Evolutionary conservation across 2,888 invertebrate species (phyloP).

Genomic region (Eilema depressum): DNA sequence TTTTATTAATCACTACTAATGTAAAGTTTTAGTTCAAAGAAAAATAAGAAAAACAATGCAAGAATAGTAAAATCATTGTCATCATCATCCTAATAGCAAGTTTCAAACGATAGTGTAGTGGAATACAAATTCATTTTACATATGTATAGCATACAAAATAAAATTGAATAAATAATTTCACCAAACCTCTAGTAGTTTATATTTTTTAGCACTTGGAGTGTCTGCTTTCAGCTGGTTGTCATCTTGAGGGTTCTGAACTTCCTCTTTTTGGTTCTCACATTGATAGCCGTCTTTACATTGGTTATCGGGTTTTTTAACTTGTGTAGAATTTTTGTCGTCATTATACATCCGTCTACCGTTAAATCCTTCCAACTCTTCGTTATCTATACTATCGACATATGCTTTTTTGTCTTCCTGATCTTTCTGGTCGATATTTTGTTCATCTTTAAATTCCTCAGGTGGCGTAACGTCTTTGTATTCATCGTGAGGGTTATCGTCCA

Average conservation of each 20-base stretch:
- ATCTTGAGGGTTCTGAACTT: background rate
- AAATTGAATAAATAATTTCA: background rate
- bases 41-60: too few relatives aligned
- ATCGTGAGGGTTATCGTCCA: background rate
- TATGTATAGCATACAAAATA: too few relatives aligned
- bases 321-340: background rate
- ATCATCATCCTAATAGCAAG: too few relatives aligned
- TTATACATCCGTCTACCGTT: background rate
- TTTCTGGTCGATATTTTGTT: background rate
- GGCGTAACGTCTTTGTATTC: too few relatives aligned
- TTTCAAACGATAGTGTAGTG: too few relatives aligned
- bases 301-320: background rate
- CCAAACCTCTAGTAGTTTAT: constrained; percentile 58
- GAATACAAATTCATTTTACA: too few relatives aligned
- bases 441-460: background rate
- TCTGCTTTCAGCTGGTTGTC: background rate
- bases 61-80: too few relatives aligned
- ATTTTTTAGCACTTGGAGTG: constrained; percentile 45
- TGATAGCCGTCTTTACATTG: background rate
- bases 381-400: constrained; percentile 9
- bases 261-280: background rate
- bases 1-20: too few relatives aligned
- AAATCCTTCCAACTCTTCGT: background rate
- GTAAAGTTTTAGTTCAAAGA: too few relatives aligned
- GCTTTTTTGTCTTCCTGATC: constrained; percentile 1